Base-by-base conservation (phyloP, 2,113 vertebrate genomes). In the Cheilinus undulatus region DNA sequence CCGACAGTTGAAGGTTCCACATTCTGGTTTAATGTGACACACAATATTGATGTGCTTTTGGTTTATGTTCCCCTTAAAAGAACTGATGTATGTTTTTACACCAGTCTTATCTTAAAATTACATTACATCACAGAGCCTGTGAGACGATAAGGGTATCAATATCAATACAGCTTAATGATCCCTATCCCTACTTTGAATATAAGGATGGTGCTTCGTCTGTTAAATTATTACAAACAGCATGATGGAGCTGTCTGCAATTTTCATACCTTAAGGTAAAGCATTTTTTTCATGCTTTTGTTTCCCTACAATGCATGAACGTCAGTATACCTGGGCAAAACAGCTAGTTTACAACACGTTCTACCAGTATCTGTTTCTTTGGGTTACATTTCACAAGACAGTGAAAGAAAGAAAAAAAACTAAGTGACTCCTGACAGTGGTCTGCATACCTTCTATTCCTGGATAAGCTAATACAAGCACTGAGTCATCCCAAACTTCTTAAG, bases 391-490 rank as follows among this genome's bases (percentile, higher is more conserved):
- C 27, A 10, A 30, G 23, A 46, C 27, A 53, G 27, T 32, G 30
- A 5, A 32, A 11, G 32, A 34, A 11, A 4, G 32, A 34, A 34
- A 34, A 34, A 7, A 34, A 34, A 56, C 69, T 45, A 19, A 30
- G 50, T 23, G 50, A 26, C 17, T 54, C 24, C 42, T 63, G 60
- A 79, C 42, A 26, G 28, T 9, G 36, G 50, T 45, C 27, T 70
- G 57, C 28, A 67, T 17, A 48, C 40, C 43, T 19, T 10, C 53
- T 64, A 24, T 60, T 52, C 54, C 56, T 10, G 4, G 23, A 15
- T 7, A 30, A 72, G 70, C 66, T 36, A n/a, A 70, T 58, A 88
- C 65, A 85, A 87, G 26, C 49, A 52, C 62, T 50, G 79, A 87
- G 76, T 88, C 79, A 83, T 77, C 22, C 49, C 5, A 50, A 72